Conservation (phyloP, 1,140 invertebrate species). For the Drosophila trapezifrons region DNA sequence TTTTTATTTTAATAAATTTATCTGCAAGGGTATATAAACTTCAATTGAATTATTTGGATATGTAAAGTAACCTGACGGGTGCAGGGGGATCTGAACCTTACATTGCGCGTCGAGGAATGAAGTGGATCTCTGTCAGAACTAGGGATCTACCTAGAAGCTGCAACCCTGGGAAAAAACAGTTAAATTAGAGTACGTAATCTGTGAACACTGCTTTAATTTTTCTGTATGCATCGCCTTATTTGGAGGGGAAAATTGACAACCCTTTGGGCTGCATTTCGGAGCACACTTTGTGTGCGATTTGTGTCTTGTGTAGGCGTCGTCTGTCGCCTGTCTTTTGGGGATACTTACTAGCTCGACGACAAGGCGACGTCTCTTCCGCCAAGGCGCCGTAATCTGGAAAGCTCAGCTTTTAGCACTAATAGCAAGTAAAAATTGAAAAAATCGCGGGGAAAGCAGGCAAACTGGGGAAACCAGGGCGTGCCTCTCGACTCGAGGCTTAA, state of each 20-base stretch:
- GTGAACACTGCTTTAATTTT: background rate
- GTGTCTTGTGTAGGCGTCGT: slow-evolving; percentile 1
- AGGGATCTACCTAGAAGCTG: background rate
- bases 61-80: no score
- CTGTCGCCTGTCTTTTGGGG: slow-evolving; percentile 1
- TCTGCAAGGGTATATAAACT: no score
- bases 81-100: no score
- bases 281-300: background rate
- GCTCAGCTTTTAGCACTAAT: slow-evolving; percentile 63
- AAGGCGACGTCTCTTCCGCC: slow-evolving; percentile 58
- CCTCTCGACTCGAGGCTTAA: slow-evolving; percentile 46
- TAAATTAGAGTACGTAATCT: background rate
- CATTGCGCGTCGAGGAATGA: no score
- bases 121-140: no score
- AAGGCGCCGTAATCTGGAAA: slow-evolving; percentile 31
- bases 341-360: slow-evolving; percentile 23
- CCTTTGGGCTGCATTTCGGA: background rate
- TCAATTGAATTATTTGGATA: background rate
- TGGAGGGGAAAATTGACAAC: background rate
- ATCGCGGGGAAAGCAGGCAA: background rate
- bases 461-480: slow-evolving; percentile 41
- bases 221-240: background rate
- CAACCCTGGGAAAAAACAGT: background rate
- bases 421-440: slow-evolving; percentile 23
- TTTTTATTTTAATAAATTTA: no score